Base-by-base conservation (phyloP, 2,888 invertebrate species). In the Erannis defoliaria region DNA sequence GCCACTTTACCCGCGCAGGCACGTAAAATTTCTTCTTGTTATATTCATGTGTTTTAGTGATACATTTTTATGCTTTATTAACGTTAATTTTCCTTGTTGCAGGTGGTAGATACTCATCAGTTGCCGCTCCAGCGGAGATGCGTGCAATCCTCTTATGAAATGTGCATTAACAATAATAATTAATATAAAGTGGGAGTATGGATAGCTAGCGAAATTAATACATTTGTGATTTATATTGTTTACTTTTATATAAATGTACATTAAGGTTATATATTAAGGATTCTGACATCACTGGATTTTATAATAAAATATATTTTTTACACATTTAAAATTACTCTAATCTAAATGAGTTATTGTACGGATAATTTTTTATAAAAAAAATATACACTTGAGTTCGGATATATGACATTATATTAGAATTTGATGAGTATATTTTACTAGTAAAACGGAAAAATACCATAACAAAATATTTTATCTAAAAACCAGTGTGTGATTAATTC, bases 181-280 rank as follows among this genome's bases (percentile, higher is more conserved):
- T 75, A 68, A 76, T 68, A 68, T 66, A 76, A 73, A 77, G 82
- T 83, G 85, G 78, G 79, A 66, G 70, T 84, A 83, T 81, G 85
- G 77, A 78, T 89, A 91, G 88, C 81, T 92, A 92, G 90, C 83
- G 80, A 90, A 92, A 87, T 88, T 86, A 86, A 81, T 68, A 66
- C 70, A 64, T 86, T 81, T 90, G 90, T 91, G 90, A 91, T 91
- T 88, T 85, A 82, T 85, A 88, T 76, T 72, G 70, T 80, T 78
- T 81, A 84, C 75, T 77, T 81, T 82, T 78, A 74, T 78, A 76
- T 74, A 66, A 63, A 67, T 69, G 60, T 71, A 69, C 63, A 66
- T 26, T 21, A 65, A 65, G 54, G 33, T 70, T 58, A 45, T 37
- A 12, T 31, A 42, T 40, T 35, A 42, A 26, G 10, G 31, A 42